A percentile compares a stretch with the other conserved stretches of the same genome.
Evolutionary conservation across 2,113 vertebrate genomes (phyloP).

Genomic region (Callipepla californica): DNA sequence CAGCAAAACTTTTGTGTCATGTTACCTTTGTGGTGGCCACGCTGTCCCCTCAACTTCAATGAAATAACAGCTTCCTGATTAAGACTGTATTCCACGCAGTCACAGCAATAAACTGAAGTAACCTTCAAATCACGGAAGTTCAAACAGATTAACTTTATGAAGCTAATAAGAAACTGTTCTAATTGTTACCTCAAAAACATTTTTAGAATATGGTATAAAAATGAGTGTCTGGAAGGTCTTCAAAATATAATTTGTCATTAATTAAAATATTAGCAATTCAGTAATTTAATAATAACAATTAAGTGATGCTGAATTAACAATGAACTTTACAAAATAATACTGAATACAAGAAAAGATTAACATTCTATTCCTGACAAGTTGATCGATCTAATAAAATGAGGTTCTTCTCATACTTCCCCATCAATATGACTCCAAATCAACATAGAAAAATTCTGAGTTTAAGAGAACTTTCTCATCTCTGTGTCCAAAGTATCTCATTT

Average conservation of each 20-base stretch:
- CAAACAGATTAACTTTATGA: conserved; percentile 3
- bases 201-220: not conserved
- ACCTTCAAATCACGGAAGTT: not conserved
- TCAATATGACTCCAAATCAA: not conserved
- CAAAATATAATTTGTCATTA: conserved; percentile 5
- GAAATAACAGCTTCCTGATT: not conserved
- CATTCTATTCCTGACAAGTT: not conserved
- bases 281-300: conserved; percentile 31
- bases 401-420: not conserved
- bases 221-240: conserved; percentile 1
- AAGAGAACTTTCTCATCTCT: not conserved
- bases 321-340: conserved; percentile 25
- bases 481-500: not conserved
- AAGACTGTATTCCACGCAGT: not conserved
- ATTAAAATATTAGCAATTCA: conserved; percentile 18
- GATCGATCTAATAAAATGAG: not conserved
- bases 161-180: conserved; percentile 33
- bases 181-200: conserved; percentile 14
- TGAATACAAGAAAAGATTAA: conserved; percentile 29
- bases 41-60: not conserved
- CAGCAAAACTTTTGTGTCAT: not conserved
- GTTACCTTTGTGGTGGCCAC: not conserved
- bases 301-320: conserved; percentile 20
- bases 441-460: not conserved
- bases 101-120: conserved; percentile 4